phyloP scores from a whole-genome alignment of 2,797 vertebrate genomes.

The Petrocephalus sullivani region DNA sequence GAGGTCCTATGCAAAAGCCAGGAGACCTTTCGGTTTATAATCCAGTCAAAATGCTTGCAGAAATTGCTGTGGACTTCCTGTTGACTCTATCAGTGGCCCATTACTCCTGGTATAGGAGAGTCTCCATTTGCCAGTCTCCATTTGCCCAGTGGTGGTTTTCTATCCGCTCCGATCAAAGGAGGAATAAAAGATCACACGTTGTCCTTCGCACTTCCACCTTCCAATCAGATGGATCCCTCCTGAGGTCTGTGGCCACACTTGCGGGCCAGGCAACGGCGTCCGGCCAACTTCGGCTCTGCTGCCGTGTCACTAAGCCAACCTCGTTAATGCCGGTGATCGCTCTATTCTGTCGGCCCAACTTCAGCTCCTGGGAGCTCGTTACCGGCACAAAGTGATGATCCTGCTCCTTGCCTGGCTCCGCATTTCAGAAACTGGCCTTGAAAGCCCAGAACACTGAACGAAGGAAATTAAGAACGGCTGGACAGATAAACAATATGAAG shows the following conservation, averaged over 20 bases:
- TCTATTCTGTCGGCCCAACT: neutral
- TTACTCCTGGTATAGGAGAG: neutral
- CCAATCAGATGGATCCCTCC: neutral
- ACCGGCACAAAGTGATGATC: neutral
- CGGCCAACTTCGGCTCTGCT: neutral
- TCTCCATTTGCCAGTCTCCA: neutral
- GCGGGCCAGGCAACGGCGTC: neutral
- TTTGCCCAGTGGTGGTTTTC: neutral
- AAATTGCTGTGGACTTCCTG: neutral
- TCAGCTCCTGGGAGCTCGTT: neutral
- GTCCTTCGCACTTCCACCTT: neutral
- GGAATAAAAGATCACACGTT: neutral
- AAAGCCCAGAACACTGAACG: neutral
- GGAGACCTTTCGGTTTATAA: neutral
- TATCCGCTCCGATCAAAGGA: neutral
- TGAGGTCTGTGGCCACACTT: neutral
- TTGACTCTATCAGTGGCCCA: neutral
- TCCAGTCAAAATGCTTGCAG: neutral
- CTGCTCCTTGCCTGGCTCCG: neutral
- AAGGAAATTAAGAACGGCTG: neutral
- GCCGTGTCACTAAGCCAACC: neutral
- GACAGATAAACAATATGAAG: neutral
- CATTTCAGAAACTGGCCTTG: neutral
- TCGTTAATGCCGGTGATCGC: conserved; percentile 16
- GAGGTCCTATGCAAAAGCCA: neutral